phyloP scores from a whole-genome alignment of 2,888 invertebrate species.

The Thera obeliscata region DNA sequence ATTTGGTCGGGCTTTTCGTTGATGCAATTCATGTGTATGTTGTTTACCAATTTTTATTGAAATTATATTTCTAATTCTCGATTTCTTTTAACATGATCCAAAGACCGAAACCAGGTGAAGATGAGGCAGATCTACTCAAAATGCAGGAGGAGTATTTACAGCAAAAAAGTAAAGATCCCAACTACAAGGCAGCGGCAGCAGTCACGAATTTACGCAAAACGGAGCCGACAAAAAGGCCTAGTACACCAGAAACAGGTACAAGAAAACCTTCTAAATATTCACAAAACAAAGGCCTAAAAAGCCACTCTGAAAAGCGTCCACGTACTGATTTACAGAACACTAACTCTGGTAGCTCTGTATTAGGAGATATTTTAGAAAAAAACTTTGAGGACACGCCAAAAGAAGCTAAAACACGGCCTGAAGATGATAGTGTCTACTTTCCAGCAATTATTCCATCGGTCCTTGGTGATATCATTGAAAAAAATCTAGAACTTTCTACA shows the following conservation, averaged over 20 bases:
- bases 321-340: slow-evolving; percentile 49
- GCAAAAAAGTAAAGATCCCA: slow-evolving; percentile 80
- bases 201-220: slow-evolving; percentile 74
- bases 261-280: slow-evolving; percentile 77
- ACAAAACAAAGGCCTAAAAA: slow-evolving; percentile 65
- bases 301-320: slow-evolving; percentile 71
- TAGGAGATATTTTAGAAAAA: slow-evolving; percentile 70
- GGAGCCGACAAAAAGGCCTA: slow-evolving; percentile 56
- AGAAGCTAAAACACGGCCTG: slow-evolving; percentile 40
- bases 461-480: slow-evolving; percentile 85
- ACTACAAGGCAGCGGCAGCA: slow-evolving; percentile 86
- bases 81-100: slow-evolving; percentile 76
- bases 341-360: slow-evolving; percentile 36
- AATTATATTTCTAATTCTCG: too few relatives aligned
- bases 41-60: too few relatives aligned
- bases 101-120: slow-evolving; percentile 88
- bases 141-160: slow-evolving; percentile 89
- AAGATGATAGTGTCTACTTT: slow-evolving; percentile 76
- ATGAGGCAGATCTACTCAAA: slow-evolving; percentile 89
- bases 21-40: too few relatives aligned
- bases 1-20: too few relatives aligned
- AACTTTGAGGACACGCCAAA: slow-evolving; percentile 47
- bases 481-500: slow-evolving; percentile 55
- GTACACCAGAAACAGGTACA: slow-evolving; percentile 39
- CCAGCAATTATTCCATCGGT: slow-evolving; percentile 73